Evolutionary conservation across 2,888 invertebrate genomes (phyloP).

Genomic region (Nomada ruficornis): DNA sequence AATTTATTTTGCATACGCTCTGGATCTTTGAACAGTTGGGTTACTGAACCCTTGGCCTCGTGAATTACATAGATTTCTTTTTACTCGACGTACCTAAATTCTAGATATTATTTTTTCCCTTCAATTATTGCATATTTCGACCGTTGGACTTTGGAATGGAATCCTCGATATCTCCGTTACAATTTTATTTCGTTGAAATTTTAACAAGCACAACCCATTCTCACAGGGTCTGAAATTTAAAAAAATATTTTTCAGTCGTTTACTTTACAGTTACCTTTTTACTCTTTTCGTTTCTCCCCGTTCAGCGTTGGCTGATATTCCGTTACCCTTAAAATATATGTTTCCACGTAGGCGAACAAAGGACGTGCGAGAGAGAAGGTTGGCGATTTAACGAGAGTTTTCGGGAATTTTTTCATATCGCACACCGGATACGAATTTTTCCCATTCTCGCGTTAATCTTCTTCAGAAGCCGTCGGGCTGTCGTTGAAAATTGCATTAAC

Average conservation of each 20-base stretch:
- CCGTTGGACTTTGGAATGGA: not conserved
- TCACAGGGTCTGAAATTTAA: not conserved
- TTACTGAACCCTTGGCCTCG: too few relatives aligned
- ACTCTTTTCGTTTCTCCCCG: not conserved
- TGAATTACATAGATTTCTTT: too few relatives aligned
- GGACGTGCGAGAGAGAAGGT: not conserved
- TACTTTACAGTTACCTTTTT: not conserved
- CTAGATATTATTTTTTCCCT: not conserved
- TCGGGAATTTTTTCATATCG: constrained; percentile 14
- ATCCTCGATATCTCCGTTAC: too few relatives aligned
- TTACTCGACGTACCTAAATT: too few relatives aligned
- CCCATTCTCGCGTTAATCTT: not conserved
- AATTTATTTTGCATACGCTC: too few relatives aligned
- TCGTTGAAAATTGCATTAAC: constrained; percentile 13
- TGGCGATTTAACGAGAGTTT: not conserved
- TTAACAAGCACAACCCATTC: not conserved
- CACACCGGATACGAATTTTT: not conserved
- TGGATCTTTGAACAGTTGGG: too few relatives aligned
- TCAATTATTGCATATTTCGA: not conserved
- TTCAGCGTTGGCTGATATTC: not conserved
- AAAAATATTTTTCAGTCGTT: not conserved
- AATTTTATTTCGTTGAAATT: not conserved
- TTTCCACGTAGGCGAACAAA: not conserved
- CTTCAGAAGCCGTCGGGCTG: not conserved
- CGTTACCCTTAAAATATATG: not conserved